A percentile compares a stretch with the other conserved stretches of the same genome.
phyloP scores from a whole-genome alignment of 2,888 invertebrate genomes.

The Mesorhabditis spiculigera region DNA sequence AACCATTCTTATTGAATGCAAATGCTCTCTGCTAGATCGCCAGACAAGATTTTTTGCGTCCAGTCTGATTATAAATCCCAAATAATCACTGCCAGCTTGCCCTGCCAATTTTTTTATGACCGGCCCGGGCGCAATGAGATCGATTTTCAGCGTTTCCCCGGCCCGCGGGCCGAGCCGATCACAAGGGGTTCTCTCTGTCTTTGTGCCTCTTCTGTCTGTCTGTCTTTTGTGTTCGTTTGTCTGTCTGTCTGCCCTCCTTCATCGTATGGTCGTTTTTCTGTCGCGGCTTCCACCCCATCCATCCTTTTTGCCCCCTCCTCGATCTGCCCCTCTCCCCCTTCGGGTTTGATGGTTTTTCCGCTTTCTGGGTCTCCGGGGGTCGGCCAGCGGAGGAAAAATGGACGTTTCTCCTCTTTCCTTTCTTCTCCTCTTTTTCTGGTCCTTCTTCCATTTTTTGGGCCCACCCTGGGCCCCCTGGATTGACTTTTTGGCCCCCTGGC shows the following conservation, averaged over 20 bases:
- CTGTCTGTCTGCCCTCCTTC: slow-evolving; percentile 6
- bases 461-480: neutral
- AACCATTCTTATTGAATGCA: too few species aligned
- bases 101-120: too few species aligned
- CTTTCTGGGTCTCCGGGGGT: slow-evolving; percentile 9
- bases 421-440: slow-evolving; percentile 9
- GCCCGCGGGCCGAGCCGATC: slow-evolving; percentile 8
- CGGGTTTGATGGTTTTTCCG: slow-evolving; percentile 13
- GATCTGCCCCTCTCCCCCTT: neutral
- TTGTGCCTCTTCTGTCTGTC: slow-evolving; percentile 2
- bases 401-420: slow-evolving; percentile 7
- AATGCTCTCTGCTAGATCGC: too few species aligned
- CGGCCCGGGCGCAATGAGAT: neutral
- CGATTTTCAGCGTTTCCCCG: slow-evolving; percentile 9
- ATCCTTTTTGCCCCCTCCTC: neutral
- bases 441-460: slow-evolving; percentile 3
- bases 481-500: neutral
- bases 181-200: neutral
- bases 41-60: too few species aligned
- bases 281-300: neutral
- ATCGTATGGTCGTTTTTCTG: neutral
- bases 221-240: neutral
- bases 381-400: neutral
- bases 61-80: too few species aligned
- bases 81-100: too few species aligned